phyloP scores from a whole-genome alignment of 2,888 invertebrate genomes.

The Cyrtodaria siliqua region DNA sequence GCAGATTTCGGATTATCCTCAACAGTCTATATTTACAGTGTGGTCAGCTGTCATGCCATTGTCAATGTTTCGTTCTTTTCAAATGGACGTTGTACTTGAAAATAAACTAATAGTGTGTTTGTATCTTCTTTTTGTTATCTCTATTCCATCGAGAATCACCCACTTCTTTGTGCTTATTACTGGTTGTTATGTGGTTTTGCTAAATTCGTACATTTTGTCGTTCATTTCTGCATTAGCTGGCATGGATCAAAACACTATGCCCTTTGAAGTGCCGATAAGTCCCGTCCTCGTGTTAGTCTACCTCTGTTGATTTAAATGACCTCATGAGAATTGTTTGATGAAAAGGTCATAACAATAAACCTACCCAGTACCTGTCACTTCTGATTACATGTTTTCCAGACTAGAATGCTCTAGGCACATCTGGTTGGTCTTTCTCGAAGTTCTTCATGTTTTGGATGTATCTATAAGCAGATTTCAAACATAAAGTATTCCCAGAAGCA shows the following conservation, averaged over 20 bases:
- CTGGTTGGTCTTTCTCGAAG: slow-evolving; percentile 7
- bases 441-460: slow-evolving; percentile 26
- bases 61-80: slow-evolving; percentile 31
- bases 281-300: slow-evolving; percentile 65
- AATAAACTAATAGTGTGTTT: slow-evolving; percentile 15
- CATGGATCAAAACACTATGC: slow-evolving; percentile 57
- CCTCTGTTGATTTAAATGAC: slow-evolving; percentile 65
- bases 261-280: slow-evolving; percentile 61
- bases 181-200: no score
- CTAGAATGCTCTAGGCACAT: slow-evolving; percentile 1
- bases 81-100: slow-evolving; percentile 47
- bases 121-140: slow-evolving; percentile 20
- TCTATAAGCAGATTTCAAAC: slow-evolving; percentile 20
- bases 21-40: slow-evolving; percentile 59
- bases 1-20: no score
- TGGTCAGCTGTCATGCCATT: slow-evolving; percentile 51
- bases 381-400: slow-evolving; percentile 8
- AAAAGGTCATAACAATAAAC: slow-evolving; percentile 69
- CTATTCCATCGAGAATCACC: slow-evolving; percentile 1
- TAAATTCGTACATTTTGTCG: slow-evolving; percentile 9
- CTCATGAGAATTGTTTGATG: slow-evolving; percentile 73
- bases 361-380: slow-evolving; percentile 70
- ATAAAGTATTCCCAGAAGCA: slow-evolving; percentile 27
- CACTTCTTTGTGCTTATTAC: slow-evolving; percentile 52
- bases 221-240: slow-evolving; percentile 59